Evolutionary conservation across 2,888 invertebrate species (phyloP), one percentile per base, ranked within the genome.

Genomic region (Holacanthella duospinosa): DNA sequence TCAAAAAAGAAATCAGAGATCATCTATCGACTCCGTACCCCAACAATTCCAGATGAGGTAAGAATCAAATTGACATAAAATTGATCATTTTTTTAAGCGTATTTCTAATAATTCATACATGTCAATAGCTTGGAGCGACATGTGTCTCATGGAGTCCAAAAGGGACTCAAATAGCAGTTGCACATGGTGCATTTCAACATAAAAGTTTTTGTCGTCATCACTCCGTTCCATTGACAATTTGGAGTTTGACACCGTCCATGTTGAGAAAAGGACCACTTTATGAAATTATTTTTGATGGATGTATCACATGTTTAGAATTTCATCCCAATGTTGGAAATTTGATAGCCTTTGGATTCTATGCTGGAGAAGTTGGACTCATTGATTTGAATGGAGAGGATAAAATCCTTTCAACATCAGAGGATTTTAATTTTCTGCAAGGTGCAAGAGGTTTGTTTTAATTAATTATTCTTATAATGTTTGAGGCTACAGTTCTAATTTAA

Each of bases 91-190:
- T 36, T 6, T 16, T 36, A n/a, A n/a, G n/a, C n/a, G n/a, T n/a
- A n/a, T n/a, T n/a, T n/a, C n/a, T n/a, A n/a, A n/a, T n/a, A 36
- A 36, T 36, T 36, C 16, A 16, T 21, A 9, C 48, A n/a, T 36
- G 24, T 64, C 55, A 16, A 12, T 53, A 72, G 66, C 65, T 66
- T 55, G 63, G 56, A 58, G 71, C 65, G 36, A 65, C 64, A 26
- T 69, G 70, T 59, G 29, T 71, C 4, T 65, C 66, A 21, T 72
- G 72, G 72, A 72, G 66, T 59, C 65, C 63, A 48, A 62, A 62
- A 6, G 72, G 71, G 48, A 69, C 68, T 60, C 72, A 70, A 60
- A 64, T 72, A 16, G 72, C 70, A n/a, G 65, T 72, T 2, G 71
- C 69, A 12, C 69, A 72, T 55, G 56, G 64, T 1, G 27, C 55